Conservation (phyloP, 2,113 vertebrate species). For the Misgurnus mizolepis region DNA sequence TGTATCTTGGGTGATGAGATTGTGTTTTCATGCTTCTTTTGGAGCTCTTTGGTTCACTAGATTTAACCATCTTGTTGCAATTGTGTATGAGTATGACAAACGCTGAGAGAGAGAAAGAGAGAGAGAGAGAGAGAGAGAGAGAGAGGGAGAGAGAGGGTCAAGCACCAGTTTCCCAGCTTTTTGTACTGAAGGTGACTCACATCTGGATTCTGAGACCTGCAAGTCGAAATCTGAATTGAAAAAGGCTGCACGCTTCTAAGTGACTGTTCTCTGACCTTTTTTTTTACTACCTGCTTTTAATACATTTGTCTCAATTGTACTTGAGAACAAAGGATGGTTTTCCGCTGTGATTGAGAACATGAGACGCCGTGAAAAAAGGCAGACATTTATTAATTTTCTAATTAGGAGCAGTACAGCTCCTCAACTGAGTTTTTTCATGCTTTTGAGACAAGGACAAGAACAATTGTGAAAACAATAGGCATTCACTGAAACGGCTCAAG, state of each 20-base stretch:
- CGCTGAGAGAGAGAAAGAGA: not conserved
- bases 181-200: not conserved
- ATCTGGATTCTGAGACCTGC: not conserved
- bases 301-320: slow-evolving; percentile 6
- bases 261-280: not conserved
- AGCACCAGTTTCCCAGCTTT: not conserved
- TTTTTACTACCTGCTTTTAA: not conserved
- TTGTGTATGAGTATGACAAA: not conserved
- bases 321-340: slow-evolving; percentile 9
- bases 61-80: not conserved
- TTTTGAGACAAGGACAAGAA: not conserved
- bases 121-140: not conserved
- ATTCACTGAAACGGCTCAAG: slow-evolving; percentile 28
- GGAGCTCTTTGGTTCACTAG: not conserved
- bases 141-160: not conserved
- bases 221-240: not conserved
- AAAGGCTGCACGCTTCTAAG: not conserved
- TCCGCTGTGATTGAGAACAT: slow-evolving; percentile 33
- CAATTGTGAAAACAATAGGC: slow-evolving; percentile 32
- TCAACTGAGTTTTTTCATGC: slow-evolving; percentile 18
- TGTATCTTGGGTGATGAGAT: slow-evolving; percentile 38
- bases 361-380: slow-evolving; percentile 38
- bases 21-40: slow-evolving; percentile 25
- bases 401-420: slow-evolving; percentile 36
- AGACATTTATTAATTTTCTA: slow-evolving; percentile 41